Conservation (phyloP, 2,888 invertebrate genomes). For the Hydrotaea diabolus region DNA sequence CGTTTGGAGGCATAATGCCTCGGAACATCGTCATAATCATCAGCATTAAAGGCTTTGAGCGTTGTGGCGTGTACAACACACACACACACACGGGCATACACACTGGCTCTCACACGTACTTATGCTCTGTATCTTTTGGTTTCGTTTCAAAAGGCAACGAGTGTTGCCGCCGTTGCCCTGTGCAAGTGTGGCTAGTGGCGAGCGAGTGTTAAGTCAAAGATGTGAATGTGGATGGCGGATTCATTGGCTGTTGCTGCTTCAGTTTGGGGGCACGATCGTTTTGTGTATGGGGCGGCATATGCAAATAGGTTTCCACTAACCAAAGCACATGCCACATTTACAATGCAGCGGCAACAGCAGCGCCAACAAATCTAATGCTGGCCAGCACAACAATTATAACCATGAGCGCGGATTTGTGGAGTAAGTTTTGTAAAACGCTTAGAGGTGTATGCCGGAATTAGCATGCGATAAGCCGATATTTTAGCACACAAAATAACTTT, state of each 20-base stretch:
- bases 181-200: not conserved
- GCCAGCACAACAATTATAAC: conserved; percentile 42
- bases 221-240: not conserved
- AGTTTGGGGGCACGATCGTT: conserved; percentile 58
- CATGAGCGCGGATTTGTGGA: conserved; percentile 18
- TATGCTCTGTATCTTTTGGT: conserved; percentile 1
- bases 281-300: conserved; percentile 61
- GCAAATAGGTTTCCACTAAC: conserved; percentile 53
- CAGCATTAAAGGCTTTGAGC: conserved; percentile 58
- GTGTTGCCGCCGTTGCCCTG: conserved; percentile 1
- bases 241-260: conserved; percentile 19
- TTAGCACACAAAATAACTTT: conserved; percentile 67
- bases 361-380: conserved; percentile 27
- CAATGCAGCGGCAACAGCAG: conserved; percentile 13
- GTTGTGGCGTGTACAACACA: conserved; percentile 14
- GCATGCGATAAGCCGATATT: conserved; percentile 71
- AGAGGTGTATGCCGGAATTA: conserved; percentile 67
- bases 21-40: conserved; percentile 62
- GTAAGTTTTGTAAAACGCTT: conserved; percentile 61
- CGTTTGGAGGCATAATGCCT: conserved; percentile 54
- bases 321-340: conserved; percentile 36
- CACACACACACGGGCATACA: not conserved
- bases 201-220: conserved; percentile 17
- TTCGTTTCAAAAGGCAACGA: conserved; percentile 30
- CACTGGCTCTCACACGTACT: not conserved